Evolutionary conservation across 2,113 vertebrate species (phyloP).

Genomic region (Gorilla gorilla): DNA sequence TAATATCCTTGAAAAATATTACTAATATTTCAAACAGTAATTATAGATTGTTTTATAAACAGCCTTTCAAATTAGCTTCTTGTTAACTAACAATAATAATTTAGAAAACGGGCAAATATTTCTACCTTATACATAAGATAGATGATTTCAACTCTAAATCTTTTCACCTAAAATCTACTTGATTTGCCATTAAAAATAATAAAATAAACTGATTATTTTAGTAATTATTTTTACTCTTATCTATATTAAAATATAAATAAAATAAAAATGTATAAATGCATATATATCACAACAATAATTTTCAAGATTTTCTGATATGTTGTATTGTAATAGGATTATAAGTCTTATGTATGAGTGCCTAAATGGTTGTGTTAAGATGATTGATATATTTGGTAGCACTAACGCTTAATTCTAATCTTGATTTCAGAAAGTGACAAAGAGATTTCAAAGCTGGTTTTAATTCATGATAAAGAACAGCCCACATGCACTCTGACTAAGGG

Average conservation of each 20-base stretch:
- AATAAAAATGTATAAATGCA: not conserved
- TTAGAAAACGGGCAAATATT: not conserved
- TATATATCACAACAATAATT: not conserved
- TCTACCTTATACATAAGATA: not conserved
- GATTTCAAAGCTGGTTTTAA: not conserved
- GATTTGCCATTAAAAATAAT: not conserved
- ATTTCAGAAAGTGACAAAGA: not conserved
- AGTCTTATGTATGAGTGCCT: not conserved
- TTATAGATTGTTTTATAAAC: not conserved
- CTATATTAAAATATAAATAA: not conserved
- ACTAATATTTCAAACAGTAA: not conserved
- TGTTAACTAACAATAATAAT: not conserved
- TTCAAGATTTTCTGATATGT: not conserved
- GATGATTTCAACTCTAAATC: not conserved
- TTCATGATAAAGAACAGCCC: not conserved
- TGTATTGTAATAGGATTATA: not conserved
- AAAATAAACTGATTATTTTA: not conserved
- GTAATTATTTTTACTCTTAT: not conserved
- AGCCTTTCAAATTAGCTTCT: not conserved
- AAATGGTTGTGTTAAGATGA: not conserved
- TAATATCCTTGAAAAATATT: not conserved
- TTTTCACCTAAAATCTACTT: not conserved
- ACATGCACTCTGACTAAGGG: not conserved
- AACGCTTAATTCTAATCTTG: not conserved
- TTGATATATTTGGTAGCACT: not conserved